phyloP scores from a whole-genome alignment of 2,888 invertebrate genomes.

The Yponomeuta plumbellus region DNA sequence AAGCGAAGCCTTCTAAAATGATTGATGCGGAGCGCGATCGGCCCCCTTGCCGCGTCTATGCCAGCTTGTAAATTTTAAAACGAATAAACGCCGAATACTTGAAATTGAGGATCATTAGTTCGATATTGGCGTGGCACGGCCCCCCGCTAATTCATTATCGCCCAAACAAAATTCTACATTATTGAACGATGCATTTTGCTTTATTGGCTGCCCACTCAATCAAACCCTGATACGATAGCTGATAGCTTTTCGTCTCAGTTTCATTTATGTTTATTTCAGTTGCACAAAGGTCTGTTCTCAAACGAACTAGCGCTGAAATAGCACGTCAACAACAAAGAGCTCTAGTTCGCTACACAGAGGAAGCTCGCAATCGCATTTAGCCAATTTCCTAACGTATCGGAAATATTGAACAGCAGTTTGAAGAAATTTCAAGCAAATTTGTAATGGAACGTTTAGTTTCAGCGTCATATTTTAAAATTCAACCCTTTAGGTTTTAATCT shows the following conservation, averaged over 20 bases:
- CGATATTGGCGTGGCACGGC: slow-evolving; percentile 47
- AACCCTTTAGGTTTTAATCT: too few relatives aligned
- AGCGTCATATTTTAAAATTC: slow-evolving; percentile 1
- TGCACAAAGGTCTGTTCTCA: slow-evolving; percentile 12
- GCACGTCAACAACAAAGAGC: slow-evolving; percentile 40
- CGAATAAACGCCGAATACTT: slow-evolving; percentile 71
- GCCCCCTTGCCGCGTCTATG: slow-evolving; percentile 1
- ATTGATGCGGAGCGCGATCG: slow-evolving; percentile 57
- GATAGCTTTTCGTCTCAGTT: slow-evolving; percentile 32
- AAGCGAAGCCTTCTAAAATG: slow-evolving; percentile 77
- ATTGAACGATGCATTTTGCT: slow-evolving; percentile 35
- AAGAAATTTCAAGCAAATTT: slow-evolving; percentile 73
- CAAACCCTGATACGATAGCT: slow-evolving; percentile 26
- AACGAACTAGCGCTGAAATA: slow-evolving; percentile 11
- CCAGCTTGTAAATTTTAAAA: slow-evolving; percentile 56
- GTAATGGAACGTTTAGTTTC: slow-evolving; percentile 60
- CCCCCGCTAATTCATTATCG: slow-evolving; percentile 56
- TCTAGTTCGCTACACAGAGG: slow-evolving; percentile 27
- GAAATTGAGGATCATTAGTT: slow-evolving; percentile 71
- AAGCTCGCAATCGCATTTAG: slow-evolving; percentile 43
- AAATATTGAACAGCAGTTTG: slow-evolving; percentile 63
- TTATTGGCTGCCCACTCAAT: slow-evolving; percentile 47
- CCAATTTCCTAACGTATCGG: slow-evolving; percentile 70
- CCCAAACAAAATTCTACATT: slow-evolving; percentile 46
- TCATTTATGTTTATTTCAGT: not conserved